Base-by-base conservation (phyloP, 2,888 invertebrate genomes). In the Flexamia atlantica region DNA sequence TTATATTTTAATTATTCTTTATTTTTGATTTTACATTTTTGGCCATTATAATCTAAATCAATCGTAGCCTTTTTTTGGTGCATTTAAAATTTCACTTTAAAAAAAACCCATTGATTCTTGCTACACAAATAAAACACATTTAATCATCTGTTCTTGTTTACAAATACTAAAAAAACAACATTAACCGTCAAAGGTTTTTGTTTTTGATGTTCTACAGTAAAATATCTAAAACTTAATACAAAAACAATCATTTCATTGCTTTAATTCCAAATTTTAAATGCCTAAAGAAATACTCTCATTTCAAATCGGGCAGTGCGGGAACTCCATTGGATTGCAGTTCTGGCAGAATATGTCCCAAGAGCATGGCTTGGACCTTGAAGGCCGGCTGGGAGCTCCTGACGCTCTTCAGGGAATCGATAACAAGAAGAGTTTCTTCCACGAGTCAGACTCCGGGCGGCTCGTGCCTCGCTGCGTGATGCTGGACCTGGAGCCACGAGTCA, bases 251-350 rank as follows among this genome's bases (percentile, higher is more conserved):
- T 3, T 28, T 30, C n/a, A 64, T 64, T 14, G n/a, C 2, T 46
- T 3, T 46, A 57, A 42, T 46, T 74, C 17, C 14, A 74, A 42
- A 80, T 28, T 53, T n/a, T 17, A 50, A 46, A 80, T 80, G 80
- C 32, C 80, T 2, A 46, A 80, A 28, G 53, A 80, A 80, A 80
- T 80, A 53, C 46, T 82, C n/a, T 82, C 68, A 46, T 82, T 82
- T 25, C 82, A 82, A 82, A 82, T 82, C 68, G 82, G 82, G 20
- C 82, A 82, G 20, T 82, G 82, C 46, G 82, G 82, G 10, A 82
- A 82, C 30, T 82, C 82, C 20, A 82, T 82, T 17, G 82, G 82
- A 10, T 32, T 82, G 36, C 68, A 82, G 32, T 82, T 82, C n/a
- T 82, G 82, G 82, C 68, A 82, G 32, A 70, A 28, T 30, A 46